Percentiles rank a stretch among this genome's conserved stretches.
These are phyloP conservation scores for Coregonus ussuriensis DNA, from an alignment of 2,797 vertebrate genomes.

Conservation along the genomic window DNA sequence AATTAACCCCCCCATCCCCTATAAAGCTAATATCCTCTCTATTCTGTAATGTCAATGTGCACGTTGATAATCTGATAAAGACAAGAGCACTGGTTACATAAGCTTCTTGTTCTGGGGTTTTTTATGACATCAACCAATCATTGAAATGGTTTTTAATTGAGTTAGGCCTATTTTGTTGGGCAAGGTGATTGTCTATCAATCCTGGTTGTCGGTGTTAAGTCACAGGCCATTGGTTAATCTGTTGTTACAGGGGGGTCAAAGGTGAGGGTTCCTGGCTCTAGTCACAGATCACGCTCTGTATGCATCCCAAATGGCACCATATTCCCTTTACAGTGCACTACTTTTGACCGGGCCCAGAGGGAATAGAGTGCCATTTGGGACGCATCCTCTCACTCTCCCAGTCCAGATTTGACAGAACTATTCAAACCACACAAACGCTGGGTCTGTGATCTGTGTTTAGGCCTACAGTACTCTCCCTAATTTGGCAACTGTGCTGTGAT, in stretches of 20 bases:
- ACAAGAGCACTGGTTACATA: not conserved
- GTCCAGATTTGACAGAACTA: not conserved
- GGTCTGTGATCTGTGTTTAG: too few species aligned
- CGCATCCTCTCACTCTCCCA: not conserved
- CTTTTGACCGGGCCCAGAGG: not conserved
- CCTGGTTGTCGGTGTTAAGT: not conserved
- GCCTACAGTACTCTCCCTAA: not conserved
- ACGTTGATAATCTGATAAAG: slow-evolving; percentile 4
- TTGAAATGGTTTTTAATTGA: slow-evolving; percentile 10
- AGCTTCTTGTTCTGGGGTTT: not conserved
- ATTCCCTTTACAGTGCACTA: not conserved
- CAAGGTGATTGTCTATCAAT: not conserved
- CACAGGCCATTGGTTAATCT: slow-evolving; percentile 18
- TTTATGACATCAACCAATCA: slow-evolving; percentile 23
- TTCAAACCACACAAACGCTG: not conserved
- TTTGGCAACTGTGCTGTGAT: not conserved
- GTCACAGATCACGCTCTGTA: not conserved
- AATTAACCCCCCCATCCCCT: not conserved
- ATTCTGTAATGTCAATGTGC: not conserved
- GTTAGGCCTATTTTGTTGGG: slow-evolving; percentile 17
- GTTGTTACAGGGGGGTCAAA: not conserved
- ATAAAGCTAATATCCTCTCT: not conserved
- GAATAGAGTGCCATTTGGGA: too few species aligned
- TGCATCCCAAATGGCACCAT: not conserved
- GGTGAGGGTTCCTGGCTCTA: not conserved